Percentiles rank a stretch among this genome's conserved stretches.
Conservation (phyloP, 2,888 invertebrate species). For the Piscicola geometra region DNA sequence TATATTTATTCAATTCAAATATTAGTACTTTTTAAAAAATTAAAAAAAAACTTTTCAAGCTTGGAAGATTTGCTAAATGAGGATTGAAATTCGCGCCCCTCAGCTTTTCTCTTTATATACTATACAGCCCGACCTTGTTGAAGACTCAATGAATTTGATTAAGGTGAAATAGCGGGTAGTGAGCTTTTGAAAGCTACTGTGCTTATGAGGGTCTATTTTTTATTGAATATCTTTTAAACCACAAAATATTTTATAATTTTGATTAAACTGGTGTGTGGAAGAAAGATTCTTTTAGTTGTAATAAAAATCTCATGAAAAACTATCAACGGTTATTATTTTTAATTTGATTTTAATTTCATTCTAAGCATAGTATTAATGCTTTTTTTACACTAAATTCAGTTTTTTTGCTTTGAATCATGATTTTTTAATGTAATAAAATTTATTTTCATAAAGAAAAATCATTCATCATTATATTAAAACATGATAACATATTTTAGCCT, state of each 20-base stretch:
- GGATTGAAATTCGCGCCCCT: not conserved
- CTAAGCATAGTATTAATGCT: not conserved
- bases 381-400: not conserved
- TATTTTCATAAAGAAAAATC: not conserved
- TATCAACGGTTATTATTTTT: not conserved
- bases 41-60: no score
- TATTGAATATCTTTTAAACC: conserved; percentile 5
- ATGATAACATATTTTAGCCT: not conserved
- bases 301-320: not conserved
- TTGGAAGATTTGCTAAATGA: not conserved
- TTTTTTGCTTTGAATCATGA: not conserved
- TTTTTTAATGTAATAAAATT: not conserved
- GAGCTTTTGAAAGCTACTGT: conserved; percentile 18
- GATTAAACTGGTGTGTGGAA: not conserved
- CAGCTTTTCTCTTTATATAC: conserved; percentile 17
- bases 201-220: conserved; percentile 27
- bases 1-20: not conserved
- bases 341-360: not conserved
- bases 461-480: not conserved
- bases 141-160: conserved; percentile 15
- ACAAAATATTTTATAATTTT: not conserved
- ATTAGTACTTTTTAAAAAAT: not conserved
- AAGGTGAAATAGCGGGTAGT: conserved; percentile 10
- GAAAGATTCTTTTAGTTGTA: not conserved
- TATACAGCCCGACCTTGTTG: conserved; percentile 33